phyloP scores from a whole-genome alignment of 2,113 vertebrate genomes.

The Panthera tigris region DNA sequence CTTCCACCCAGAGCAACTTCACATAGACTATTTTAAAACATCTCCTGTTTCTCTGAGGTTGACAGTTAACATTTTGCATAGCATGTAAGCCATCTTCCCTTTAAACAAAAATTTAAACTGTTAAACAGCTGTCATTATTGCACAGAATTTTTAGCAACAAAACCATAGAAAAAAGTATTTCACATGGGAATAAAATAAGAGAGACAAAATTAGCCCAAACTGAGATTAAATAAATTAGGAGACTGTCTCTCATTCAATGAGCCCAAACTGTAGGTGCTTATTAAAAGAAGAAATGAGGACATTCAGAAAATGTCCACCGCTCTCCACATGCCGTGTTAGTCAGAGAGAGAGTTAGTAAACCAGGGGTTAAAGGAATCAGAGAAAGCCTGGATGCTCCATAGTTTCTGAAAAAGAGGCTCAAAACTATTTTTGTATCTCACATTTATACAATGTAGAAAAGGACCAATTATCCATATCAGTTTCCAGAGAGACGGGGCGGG shows the following conservation, averaged over 20 bases:
- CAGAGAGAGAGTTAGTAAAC: not conserved
- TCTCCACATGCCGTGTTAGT: not conserved
- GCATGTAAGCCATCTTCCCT: not conserved
- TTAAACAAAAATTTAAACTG: constrained; percentile 31
- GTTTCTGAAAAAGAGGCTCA: not conserved
- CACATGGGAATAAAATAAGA: not conserved
- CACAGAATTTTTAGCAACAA: not conserved
- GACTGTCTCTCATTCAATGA: not conserved
- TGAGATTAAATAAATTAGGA: constrained; percentile 7
- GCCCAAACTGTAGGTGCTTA: not conserved
- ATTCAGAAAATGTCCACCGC: not conserved
- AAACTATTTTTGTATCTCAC: not conserved
- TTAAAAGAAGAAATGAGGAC: not conserved
- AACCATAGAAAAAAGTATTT: constrained; percentile 2
- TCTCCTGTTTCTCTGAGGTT: not conserved
- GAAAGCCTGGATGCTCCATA: not conserved
- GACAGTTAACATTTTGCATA: not conserved
- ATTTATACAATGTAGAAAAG: not conserved
- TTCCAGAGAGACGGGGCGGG: not conserved
- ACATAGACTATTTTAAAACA: not conserved
- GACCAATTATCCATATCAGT: not conserved
- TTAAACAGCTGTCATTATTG: not conserved
- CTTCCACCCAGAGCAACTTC: not conserved
- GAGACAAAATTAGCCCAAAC: not conserved
- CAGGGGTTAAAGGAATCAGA: not conserved